Base-by-base conservation (phyloP, 1,140 invertebrate genomes). In the Microplitis mediator region DNA sequence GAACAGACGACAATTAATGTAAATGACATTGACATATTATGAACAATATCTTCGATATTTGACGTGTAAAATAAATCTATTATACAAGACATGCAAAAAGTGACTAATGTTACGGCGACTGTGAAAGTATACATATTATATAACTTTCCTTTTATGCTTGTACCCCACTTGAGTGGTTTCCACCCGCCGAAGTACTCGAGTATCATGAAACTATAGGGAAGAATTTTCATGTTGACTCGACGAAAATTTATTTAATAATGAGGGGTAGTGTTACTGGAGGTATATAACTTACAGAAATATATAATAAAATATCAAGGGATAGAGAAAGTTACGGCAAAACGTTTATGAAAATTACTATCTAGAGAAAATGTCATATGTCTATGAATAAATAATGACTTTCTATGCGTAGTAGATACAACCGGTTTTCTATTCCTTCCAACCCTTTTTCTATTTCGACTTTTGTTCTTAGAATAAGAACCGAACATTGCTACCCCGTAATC, bases 21-120 rank as follows among this genome's bases (percentile, higher is more conserved):
- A 3, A 81, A 34, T 1, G 74, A 64, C 5, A 76, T 61, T 52
- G 74, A 77, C 1, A 78, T 72, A 71, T 77, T 81, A n/a, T 77
- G 73, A 0, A 73, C 69, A 0, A 79, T 64, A 3, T 74, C 65
- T 1, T 78, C 69, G 0, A 71, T 31, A 52, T 72, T 73, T 6
- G 76, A 31, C 1, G 45, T 52, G 5, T 23, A 8, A 4, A 70
- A 31, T n/a, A 73, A 6, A n/a, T 64, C 67, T 5, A 75, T 66
- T 9, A 68, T 32, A 14, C 72, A 50, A 14, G 63, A 66, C 1
- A 75, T 3, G 2, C 45, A 69, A 9, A 75, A 31, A 3, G 62
- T 32, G 4, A n/a, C 34, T 1, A 73, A 9, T n/a, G 73, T n/a
- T 16, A 69, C 6, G 3, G 64, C 9, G 4, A 72, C 16, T 6